Percentiles rank a stretch among this genome's conserved stretches.
Conservation (phyloP, 2,797 vertebrate genomes). For the Microctenopoma steveboyesi region DNA sequence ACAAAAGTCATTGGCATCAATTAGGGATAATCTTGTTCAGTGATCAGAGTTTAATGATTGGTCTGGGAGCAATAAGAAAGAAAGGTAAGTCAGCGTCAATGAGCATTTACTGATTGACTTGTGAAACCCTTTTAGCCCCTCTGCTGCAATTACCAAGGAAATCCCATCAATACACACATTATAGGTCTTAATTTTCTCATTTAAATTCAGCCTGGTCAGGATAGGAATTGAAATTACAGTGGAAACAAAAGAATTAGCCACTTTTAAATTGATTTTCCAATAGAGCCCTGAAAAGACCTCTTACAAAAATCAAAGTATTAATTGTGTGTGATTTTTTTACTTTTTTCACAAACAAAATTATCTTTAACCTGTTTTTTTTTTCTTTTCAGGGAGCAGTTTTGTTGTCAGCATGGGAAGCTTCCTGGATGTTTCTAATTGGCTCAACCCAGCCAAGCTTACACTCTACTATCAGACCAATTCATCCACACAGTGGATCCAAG, state of each 20-base stretch:
- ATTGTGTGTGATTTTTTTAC: not conserved
- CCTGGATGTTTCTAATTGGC: slow-evolving; percentile 96
- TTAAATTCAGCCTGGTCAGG: slow-evolving; percentile 70
- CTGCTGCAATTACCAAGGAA: slow-evolving; percentile 71
- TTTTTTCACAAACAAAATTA: not conserved
- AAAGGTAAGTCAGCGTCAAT: slow-evolving; percentile 67
- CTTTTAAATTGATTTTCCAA: slow-evolving; percentile 56
- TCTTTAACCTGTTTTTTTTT: not conserved
- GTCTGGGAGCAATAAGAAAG: slow-evolving; percentile 71
- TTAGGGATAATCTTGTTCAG: slow-evolving; percentile 79
- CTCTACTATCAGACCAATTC: slow-evolving; percentile 97
- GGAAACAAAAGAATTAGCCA: slow-evolving; percentile 58
- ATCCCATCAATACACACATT: slow-evolving; percentile 72
- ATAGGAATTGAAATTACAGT: slow-evolving; percentile 63
- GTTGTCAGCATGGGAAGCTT: slow-evolving; percentile 97
- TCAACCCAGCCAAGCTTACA: slow-evolving; percentile 95
- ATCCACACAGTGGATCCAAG: slow-evolving; percentile 93
- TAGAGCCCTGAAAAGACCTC: not conserved
- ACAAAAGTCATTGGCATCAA: slow-evolving; percentile 78
- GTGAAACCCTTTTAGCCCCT: slow-evolving; percentile 70
- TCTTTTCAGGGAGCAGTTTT: slow-evolving; percentile 93
- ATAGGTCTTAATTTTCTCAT: slow-evolving; percentile 74
- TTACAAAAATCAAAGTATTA: slow-evolving; percentile 12
- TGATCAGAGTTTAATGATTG: slow-evolving; percentile 79
- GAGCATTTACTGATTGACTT: slow-evolving; percentile 72